A percentile compares a stretch with the other conserved stretches of the same genome.
Conservation (phyloP, 2,888 invertebrate genomes). For the Eupithecia dodoneata region DNA sequence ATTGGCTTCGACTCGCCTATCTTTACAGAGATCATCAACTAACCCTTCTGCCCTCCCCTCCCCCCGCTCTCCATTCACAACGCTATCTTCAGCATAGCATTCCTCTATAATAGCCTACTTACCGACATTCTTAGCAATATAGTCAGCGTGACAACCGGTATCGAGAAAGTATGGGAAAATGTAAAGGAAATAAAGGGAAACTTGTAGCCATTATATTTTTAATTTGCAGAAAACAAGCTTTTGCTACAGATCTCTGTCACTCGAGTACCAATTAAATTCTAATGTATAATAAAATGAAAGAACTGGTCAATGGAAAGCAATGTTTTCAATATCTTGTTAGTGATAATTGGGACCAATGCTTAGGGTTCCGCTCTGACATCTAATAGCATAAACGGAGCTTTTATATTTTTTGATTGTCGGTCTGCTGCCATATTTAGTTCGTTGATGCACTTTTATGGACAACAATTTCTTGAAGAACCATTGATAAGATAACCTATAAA, state of each 20-base stretch:
- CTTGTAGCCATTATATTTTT: slow-evolving; percentile 20
- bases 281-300: not conserved
- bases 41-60: not conserved
- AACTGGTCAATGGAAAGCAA: not conserved
- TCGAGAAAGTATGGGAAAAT: slow-evolving; percentile 42
- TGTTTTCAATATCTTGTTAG: not conserved
- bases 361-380: not conserved
- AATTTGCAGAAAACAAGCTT: not conserved
- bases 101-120: slow-evolving; percentile 16
- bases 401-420: not conserved
- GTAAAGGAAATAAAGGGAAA: slow-evolving; percentile 38
- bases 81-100: slow-evolving; percentile 19
- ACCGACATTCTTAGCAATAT: slow-evolving; percentile 20
- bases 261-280: not conserved
- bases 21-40: not conserved
- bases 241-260: not conserved
- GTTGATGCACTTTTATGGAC: not conserved
- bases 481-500: not conserved
- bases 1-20: not conserved
- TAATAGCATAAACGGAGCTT: not conserved
- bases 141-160: slow-evolving; percentile 21
- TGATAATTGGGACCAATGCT: not conserved
- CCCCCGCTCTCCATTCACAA: slow-evolving; percentile 16
- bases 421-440: not conserved
- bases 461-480: not conserved